Percentiles rank a stretch among this genome's conserved stretches.
These are phyloP conservation scores for Penaeus vannamei DNA, from an alignment of 1,140 invertebrate species.

Conservation along the genomic window DNA sequence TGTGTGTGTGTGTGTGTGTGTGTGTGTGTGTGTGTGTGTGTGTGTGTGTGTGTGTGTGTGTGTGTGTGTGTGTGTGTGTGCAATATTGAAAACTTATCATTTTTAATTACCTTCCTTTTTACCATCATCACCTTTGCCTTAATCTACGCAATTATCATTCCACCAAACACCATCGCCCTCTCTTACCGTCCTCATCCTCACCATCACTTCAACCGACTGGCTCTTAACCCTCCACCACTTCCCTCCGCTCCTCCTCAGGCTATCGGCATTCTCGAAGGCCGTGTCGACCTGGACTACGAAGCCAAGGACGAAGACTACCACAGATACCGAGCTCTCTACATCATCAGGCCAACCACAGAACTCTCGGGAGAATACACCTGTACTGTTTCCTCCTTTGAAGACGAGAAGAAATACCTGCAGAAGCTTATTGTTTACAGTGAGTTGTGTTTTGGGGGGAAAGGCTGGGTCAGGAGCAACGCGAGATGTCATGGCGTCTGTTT, in stretches of 20 bases:
- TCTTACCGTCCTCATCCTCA: no score
- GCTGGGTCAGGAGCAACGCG: no score
- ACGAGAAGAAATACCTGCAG: neutral
- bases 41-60: no score
- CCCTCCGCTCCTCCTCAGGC: constrained; percentile 19
- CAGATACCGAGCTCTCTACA: constrained; percentile 57
- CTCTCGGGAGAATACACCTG: constrained; percentile 56
- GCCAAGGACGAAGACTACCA: constrained; percentile 43
- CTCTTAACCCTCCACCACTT: neutral
- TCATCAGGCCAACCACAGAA: constrained; percentile 60
- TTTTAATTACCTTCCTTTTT: no score
- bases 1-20: no score
- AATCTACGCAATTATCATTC: no score
- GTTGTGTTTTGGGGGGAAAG: neutral
- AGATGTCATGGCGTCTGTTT: no score
- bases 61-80: no score
- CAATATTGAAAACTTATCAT: no score
- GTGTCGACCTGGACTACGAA: constrained; percentile 49
- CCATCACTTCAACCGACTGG: neutral
- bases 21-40: no score
- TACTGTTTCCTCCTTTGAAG: constrained; percentile 33
- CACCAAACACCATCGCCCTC: no score
- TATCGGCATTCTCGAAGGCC: constrained; percentile 38
- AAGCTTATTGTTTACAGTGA: constrained; percentile 51
- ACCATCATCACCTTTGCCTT: no score